These are phyloP conservation scores for Cheilosia urbana DNA, from an alignment of 2,888 invertebrate species.

Conservation along the genomic window DNA sequence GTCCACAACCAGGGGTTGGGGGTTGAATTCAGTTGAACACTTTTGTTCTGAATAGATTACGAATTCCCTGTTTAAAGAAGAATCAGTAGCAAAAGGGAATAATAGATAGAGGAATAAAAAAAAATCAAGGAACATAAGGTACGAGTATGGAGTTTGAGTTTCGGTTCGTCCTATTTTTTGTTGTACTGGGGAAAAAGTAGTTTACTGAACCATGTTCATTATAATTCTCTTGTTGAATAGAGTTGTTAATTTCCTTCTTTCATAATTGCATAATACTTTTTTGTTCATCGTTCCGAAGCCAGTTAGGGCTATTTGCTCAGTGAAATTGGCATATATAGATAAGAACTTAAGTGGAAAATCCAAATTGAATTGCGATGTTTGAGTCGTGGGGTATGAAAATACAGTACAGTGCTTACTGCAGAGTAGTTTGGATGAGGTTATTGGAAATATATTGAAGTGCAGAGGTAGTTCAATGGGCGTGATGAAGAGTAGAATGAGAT, in stretches of 20 bases:
- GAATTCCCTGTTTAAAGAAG: slow-evolving; percentile 36
- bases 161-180: slow-evolving; percentile 5
- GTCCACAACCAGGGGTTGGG: slow-evolving; percentile 10
- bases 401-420: slow-evolving; percentile 23
- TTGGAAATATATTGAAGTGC: not conserved
- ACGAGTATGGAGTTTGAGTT: slow-evolving; percentile 32
- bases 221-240: slow-evolving; percentile 68
- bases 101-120: slow-evolving; percentile 14
- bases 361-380: slow-evolving; percentile 58
- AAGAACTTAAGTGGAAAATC: slow-evolving; percentile 60
- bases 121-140: slow-evolving; percentile 30
- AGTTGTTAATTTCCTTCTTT: slow-evolving; percentile 59
- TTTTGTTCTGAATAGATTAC: slow-evolving; percentile 68
- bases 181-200: slow-evolving; percentile 40
- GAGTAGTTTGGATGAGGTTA: not conserved
- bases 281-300: slow-evolving; percentile 2
- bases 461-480: no score
- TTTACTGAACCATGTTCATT: slow-evolving; percentile 72
- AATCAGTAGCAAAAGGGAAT: slow-evolving; percentile 1
- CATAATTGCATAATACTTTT: not conserved
- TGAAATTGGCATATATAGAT: slow-evolving; percentile 36
- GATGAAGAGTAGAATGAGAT: no score
- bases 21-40: slow-evolving; percentile 54
- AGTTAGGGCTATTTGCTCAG: slow-evolving; percentile 39
- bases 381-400: slow-evolving; percentile 15